A percentile compares a stretch with the other conserved stretches of the same genome.
Evolutionary conservation across 2,888 invertebrate species (phyloP).

Genomic region (Silvanus unidentatus): DNA sequence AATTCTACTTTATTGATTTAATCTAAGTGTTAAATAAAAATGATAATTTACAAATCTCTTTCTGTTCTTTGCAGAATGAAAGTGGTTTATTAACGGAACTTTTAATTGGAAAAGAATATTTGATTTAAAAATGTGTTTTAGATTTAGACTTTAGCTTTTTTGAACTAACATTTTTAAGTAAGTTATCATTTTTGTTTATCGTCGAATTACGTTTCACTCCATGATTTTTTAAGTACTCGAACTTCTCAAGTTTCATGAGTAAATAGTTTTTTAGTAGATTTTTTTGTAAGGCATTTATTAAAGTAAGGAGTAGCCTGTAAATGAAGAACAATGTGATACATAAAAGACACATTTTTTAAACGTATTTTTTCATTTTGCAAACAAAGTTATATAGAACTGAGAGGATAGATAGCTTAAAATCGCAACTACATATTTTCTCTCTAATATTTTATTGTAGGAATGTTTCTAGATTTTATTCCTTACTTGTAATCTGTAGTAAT

Average conservation of each 20-base stretch:
- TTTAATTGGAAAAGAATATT: slow-evolving; percentile 12
- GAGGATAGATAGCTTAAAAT: not conserved
- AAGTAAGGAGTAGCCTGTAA: slow-evolving; percentile 8
- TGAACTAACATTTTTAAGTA: too few species aligned
- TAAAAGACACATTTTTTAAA: slow-evolving; percentile 6
- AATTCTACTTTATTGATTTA: too few species aligned
- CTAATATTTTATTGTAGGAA: slow-evolving; percentile 16
- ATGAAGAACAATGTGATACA: slow-evolving; percentile 30
- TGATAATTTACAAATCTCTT: slow-evolving; percentile 3
- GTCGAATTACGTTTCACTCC: too few species aligned
- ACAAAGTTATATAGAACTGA: slow-evolving; percentile 47
- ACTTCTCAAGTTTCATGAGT: too few species aligned
- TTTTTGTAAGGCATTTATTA: slow-evolving; percentile 32
- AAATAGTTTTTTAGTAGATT: slow-evolving; percentile 11
- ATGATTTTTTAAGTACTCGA: too few species aligned
- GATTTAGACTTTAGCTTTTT: not conserved
- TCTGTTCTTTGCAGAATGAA: not conserved
- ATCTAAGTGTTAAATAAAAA: slow-evolving; percentile 9
- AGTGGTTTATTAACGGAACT: too few species aligned
- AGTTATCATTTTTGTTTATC: too few species aligned
- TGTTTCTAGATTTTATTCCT: slow-evolving; percentile 24
- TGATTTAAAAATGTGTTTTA: slow-evolving; percentile 8
- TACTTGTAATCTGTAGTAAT: slow-evolving; percentile 17
- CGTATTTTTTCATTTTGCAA: not conserved
- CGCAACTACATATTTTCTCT: slow-evolving; percentile 22